Percentiles rank a stretch among this genome's conserved stretches.
phyloP scores from a whole-genome alignment of 2,888 invertebrate species.

The Heliconius erato region DNA sequence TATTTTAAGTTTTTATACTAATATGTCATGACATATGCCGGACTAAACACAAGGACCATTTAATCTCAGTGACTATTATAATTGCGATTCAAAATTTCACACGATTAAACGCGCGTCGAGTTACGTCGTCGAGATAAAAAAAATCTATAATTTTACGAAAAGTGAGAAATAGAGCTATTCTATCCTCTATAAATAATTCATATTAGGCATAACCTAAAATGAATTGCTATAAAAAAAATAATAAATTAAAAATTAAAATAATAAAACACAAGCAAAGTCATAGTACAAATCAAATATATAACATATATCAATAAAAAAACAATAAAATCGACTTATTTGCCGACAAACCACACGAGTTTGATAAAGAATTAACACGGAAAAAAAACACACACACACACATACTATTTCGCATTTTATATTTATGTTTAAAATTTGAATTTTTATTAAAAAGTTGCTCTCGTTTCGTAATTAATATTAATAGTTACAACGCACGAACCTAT shows the following conservation, averaged over 20 bases:
- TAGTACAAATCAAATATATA: background rate
- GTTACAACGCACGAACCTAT: conserved; percentile 42
- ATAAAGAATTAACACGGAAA: conserved; percentile 10
- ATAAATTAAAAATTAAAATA: background rate
- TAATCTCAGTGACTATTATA: too few relatives aligned
- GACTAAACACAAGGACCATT: too few relatives aligned
- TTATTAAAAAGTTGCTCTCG: conserved; percentile 44
- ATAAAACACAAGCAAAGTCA: background rate
- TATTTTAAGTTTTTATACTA: too few relatives aligned
- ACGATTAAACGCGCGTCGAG: too few relatives aligned
- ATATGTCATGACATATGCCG: too few relatives aligned
- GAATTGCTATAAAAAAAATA: background rate
- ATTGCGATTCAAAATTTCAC: too few relatives aligned
- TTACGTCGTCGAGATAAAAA: too few relatives aligned
- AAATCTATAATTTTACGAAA: too few relatives aligned
- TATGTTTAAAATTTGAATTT: conserved; percentile 41
- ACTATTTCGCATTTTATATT: conserved; percentile 53
- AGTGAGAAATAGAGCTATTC: too few relatives aligned
- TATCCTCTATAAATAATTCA: too few relatives aligned
- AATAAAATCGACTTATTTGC: conserved; percentile 28
- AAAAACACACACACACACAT: background rate
- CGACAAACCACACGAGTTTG: conserved; percentile 26
- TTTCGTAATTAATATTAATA: conserved; percentile 46
- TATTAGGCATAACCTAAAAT: too few relatives aligned
- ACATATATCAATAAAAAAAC: conserved; percentile 24